These are phyloP conservation scores for Phymorhynchus buccinoides DNA, from an alignment of 1,140 invertebrate species.

Conservation along the genomic window DNA sequence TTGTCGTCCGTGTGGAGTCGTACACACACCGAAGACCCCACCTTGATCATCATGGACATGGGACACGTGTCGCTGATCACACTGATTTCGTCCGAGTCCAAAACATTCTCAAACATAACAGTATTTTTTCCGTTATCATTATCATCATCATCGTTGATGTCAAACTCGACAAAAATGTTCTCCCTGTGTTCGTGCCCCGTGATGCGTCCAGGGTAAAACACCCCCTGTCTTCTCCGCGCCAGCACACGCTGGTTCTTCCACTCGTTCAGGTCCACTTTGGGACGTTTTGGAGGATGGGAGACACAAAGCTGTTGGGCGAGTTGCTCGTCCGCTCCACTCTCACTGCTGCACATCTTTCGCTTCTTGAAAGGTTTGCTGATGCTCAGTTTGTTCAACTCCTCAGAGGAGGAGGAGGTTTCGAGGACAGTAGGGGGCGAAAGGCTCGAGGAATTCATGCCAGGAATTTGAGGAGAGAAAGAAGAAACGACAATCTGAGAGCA, in stretches of 20 bases:
- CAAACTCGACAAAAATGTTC: conserved; percentile 84
- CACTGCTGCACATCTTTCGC: neutral
- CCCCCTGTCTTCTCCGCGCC: conserved; percentile 82
- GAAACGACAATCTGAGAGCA: neutral
- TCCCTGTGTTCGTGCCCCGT: conserved; percentile 76
- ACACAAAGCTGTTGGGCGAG: neutral
- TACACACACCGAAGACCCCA: conserved; percentile 80
- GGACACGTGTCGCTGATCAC: conserved; percentile 95
- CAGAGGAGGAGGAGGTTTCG: neutral
- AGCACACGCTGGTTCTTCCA: conserved; percentile 92
- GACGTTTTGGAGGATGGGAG: conserved; percentile 46
- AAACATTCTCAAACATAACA: conserved; percentile 77
- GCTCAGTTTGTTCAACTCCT: neutral
- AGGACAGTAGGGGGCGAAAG: neutral
- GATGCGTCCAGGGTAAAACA: conserved; percentile 88
- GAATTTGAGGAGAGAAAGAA: neutral
- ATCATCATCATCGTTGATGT: conserved; percentile 70
- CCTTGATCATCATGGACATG: conserved; percentile 82
- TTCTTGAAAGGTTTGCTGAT: neutral
- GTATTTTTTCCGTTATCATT: conserved; percentile 75
- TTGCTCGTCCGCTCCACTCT: neutral
- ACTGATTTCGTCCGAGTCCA: conserved; percentile 85
- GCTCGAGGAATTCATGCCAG: no score
- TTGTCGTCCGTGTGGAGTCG: conserved; percentile 76
- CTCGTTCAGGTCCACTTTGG: conserved; percentile 85